Conservation (phyloP, 2,113 vertebrate species). For the Hymenochirus boettgeri region DNA sequence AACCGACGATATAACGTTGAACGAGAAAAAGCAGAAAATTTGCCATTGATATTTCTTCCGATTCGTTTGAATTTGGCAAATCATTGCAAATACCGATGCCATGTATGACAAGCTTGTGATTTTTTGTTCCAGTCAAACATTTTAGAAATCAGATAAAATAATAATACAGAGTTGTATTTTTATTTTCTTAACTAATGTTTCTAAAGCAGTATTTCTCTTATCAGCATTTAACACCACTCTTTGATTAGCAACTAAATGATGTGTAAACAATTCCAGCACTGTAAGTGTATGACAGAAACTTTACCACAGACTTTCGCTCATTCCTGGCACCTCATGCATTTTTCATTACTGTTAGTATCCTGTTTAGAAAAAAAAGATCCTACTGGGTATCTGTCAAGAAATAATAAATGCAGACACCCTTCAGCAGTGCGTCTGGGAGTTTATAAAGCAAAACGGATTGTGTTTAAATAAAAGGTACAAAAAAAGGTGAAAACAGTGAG, state of each 20-base stretch:
- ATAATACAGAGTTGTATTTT: too few species aligned
- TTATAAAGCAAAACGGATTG: neutral
- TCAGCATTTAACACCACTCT: conserved; percentile 29
- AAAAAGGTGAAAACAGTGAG: too few species aligned
- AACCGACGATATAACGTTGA: too few species aligned
- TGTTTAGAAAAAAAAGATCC: conserved; percentile 48
- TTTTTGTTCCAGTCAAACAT: neutral
- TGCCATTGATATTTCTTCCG: too few species aligned
- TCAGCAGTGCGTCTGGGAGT: neutral
- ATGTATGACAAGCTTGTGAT: too few species aligned
- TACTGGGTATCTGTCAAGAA: conserved; percentile 44
- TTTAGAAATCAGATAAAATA: too few species aligned
- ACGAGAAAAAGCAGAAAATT: too few species aligned
- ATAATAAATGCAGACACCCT: conserved; percentile 19
- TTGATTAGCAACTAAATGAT: conserved; percentile 39
- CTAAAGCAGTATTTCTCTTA: too few species aligned
- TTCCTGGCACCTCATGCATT: conserved; percentile 54
- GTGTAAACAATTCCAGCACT: conserved; percentile 44
- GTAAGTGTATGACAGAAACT: conserved; percentile 14
- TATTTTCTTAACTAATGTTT: too few species aligned
- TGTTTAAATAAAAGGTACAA: neutral
- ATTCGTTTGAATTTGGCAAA: too few species aligned
- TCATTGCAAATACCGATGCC: too few species aligned
- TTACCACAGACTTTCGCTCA: conserved; percentile 44
- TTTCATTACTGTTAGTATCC: conserved; percentile 50